Percentiles rank a stretch among this genome's conserved stretches.
phyloP scores from a whole-genome alignment of 1,140 invertebrate genomes.

The Drosophila kepulauana region DNA sequence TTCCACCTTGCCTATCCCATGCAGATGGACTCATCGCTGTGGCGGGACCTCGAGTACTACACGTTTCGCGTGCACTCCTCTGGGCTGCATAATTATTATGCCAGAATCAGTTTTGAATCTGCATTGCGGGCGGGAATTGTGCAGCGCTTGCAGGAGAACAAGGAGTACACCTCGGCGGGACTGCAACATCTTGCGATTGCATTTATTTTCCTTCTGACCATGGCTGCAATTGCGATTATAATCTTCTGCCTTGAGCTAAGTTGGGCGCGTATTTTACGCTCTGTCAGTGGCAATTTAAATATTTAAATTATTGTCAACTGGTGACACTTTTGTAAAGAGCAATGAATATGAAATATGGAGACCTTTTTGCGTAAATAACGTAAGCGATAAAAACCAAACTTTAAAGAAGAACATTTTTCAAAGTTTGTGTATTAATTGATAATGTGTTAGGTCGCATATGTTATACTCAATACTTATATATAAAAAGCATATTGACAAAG shows the following conservation, averaged over 20 bases:
- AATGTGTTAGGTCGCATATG: too few relatives aligned
- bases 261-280: background rate
- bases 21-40: constrained; percentile 69
- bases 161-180: constrained; percentile 63
- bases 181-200: constrained; percentile 63
- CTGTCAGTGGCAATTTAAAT: background rate
- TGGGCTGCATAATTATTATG: constrained; percentile 68
- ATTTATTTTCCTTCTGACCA: constrained; percentile 58
- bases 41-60: constrained; percentile 71
- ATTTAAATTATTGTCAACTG: background rate
- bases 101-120: constrained; percentile 61
- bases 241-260: constrained; percentile 55
- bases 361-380: too few relatives aligned
- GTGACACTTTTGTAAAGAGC: too few relatives aligned
- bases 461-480: too few relatives aligned
- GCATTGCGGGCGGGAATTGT: constrained; percentile 67
- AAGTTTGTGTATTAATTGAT: too few relatives aligned
- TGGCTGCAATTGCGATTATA: constrained; percentile 37
- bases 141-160: constrained; percentile 44
- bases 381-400: too few relatives aligned
- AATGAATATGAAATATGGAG: too few relatives aligned
- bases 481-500: too few relatives aligned
- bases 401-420: too few relatives aligned
- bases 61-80: constrained; percentile 69
- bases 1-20: constrained; percentile 71